These are phyloP conservation scores for Nanorana parkeri DNA, from an alignment of 2,113 vertebrate species.

Conservation along the genomic window DNA sequence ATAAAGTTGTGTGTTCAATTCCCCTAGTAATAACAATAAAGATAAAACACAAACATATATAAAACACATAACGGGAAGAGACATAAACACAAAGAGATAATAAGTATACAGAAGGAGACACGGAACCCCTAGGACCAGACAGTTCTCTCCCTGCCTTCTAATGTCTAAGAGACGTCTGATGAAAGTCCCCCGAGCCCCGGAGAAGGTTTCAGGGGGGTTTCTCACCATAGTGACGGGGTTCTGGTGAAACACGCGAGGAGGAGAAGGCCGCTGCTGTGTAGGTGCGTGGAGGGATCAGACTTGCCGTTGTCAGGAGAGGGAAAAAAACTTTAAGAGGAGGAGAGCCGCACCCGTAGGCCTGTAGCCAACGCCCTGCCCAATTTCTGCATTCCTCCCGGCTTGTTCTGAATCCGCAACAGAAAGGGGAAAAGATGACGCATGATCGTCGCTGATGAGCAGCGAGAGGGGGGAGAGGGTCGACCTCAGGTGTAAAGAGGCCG, in stretches of 20 bases:
- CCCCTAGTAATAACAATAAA: no score
- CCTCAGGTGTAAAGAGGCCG: no score
- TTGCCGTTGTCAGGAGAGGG: not conserved
- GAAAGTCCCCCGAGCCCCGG: no score
- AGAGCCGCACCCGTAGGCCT: slow-evolving; percentile 44
- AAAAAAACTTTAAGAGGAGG: not conserved
- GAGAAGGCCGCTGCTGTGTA: not conserved
- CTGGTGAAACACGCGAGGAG: not conserved
- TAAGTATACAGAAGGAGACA: no score
- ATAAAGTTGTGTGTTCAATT: no score
- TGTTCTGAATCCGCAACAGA: not conserved
- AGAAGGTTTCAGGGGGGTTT: not conserved
- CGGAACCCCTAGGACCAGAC: no score
- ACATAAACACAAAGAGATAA: no score
- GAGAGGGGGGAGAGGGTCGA: not conserved
- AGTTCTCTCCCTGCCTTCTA: no score
- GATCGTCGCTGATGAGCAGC: not conserved
- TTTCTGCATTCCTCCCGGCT: slow-evolving; percentile 37
- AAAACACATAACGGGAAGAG: no score
- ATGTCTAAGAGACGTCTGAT: no score
- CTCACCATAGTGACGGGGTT: slow-evolving; percentile 31
- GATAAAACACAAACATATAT: no score
- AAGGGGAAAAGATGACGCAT: not conserved
- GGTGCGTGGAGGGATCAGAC: not conserved
- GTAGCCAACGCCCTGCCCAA: slow-evolving; percentile 33